Base-by-base conservation (phyloP, 2,888 invertebrate genomes). In the Hydriomena furcata region DNA sequence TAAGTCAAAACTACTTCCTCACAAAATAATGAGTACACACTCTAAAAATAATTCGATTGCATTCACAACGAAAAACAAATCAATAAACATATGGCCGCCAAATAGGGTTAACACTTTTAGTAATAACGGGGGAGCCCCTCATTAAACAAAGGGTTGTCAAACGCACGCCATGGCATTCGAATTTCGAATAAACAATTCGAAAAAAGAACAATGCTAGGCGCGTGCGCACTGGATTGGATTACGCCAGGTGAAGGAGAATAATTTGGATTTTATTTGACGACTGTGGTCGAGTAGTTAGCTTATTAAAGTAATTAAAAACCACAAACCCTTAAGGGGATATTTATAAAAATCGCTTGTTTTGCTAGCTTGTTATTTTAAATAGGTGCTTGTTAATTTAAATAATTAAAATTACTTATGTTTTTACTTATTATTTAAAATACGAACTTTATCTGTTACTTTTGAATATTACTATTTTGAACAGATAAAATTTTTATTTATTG, bases 231-330 rank as follows among this genome's bases (percentile, higher is more conserved):
- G 48, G 52, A 55, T 55, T 55, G 41, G 30, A 45, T 47, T 52
- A 43, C 52, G 50, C 70, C 68, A 66, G 65, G 68, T 61, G 66
- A 63, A 65, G 60, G 58, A 23, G 30, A 20, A n/a, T 28, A 28
- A 50, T 43, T 50, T 23, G 38, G 43, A 37, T 42, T 42, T 48
- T 35, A 45, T 31, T 38, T 32, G 31, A 38, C 8, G 8, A 32
- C 5, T 44, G 23, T 10, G 36, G 36, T 25, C 13, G 24, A 25
- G 10, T 34, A 8, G 8, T 47, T 32, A 24, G 25, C 36, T 13
- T 42, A 49, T 37, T 49, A 38, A 11, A 37, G 17, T 42, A 49
- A 42, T 46, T 32, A 40, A n/a, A n/a, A n/a, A 13, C 12, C 13
- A 31, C 17, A 21, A 30, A 35, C n/a, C 11, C 10, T 21, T 11